Base-by-base conservation (phyloP, 2,797 vertebrate species). In the Nannoperca obscura region DNA sequence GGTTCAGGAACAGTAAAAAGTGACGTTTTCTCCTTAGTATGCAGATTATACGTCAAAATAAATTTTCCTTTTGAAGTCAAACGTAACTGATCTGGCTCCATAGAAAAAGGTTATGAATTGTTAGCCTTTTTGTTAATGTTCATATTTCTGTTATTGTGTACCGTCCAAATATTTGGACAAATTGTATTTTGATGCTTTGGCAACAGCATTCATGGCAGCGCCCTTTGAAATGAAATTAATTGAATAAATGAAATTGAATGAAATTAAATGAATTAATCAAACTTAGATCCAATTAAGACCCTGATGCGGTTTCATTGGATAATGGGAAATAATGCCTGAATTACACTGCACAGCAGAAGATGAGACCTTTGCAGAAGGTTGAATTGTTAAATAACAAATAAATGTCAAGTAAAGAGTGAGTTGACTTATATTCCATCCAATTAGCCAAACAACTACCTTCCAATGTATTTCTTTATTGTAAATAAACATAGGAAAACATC, bases 351-450 rank as follows among this genome's bases (percentile, higher is more conserved):
- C 13, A 11, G 5, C n/a, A 57, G 22, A 46, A 58, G 71, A 74
- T 22, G 27, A 44, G 40, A 17, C 8, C 11, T 27, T 11, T 20
- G 36, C 19, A 42, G 14, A 53, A 44, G 11, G 44, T 42, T 66
- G 40, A 47, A 36, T 32, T 73, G 5, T 24, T 12, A 7, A 50
- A 30, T 42, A 44, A 8, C 22, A 49, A 59, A 7, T 59, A 47
- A 54, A 53, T 20, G 32, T 75, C 11, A 62, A 63, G 36, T 57
- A 34, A 12, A 64, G 54, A 57, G n/a, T 65, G 22, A 55, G 40
- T 32, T 1, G 19, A 59, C 7, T 61, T 50, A 20, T 42, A 44
- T 40, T 38, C n/a, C 1, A 5, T 40, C 74, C 34, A 44, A 34
- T 71, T 34, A 73, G 46, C 13, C 27, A 27, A 60, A 19, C 42